These are phyloP conservation scores for Eugnorisma glareosa DNA, from an alignment of 2,888 invertebrate genomes.

Conservation along the genomic window DNA sequence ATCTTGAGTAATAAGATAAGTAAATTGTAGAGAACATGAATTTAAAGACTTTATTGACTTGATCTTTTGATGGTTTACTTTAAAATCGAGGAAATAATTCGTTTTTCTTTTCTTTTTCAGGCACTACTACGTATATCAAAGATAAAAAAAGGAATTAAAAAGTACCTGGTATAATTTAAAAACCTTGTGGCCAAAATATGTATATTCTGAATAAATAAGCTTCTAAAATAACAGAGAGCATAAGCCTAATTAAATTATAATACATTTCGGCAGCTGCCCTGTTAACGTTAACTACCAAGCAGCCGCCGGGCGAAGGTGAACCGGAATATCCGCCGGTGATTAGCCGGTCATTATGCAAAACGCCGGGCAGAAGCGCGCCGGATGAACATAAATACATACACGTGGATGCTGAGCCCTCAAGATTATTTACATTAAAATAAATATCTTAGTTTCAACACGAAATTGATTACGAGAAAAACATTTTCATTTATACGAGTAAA, in stretches of 20 bases:
- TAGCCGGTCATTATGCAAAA: slow-evolving; percentile 72
- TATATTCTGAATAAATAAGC: background rate
- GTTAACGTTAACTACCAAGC: background rate
- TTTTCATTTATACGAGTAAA: background rate
- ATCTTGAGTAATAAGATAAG: background rate
- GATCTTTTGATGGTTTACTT: background rate
- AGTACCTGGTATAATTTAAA: background rate
- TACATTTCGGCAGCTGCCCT: background rate
- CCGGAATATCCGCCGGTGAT: slow-evolving; percentile 67
- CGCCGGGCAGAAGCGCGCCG: slow-evolving; percentile 21
- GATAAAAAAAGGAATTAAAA: no score
- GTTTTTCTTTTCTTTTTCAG: background rate
- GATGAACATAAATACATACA: slow-evolving; percentile 21
- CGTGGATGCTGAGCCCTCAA: background rate
- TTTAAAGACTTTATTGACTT: no score
- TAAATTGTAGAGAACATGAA: background rate
- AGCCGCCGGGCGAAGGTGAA: slow-evolving; percentile 24
- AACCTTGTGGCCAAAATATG: background rate
- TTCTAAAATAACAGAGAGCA: background rate
- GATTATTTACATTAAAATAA: background rate
- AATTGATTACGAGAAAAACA: background rate
- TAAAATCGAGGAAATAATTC: background rate
- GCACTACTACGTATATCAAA: background rate
- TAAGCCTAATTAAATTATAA: background rate
- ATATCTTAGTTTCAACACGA: background rate